Evolutionary conservation across 2,113 vertebrate genomes (phyloP).

Genomic region (Chlamydotis undulata): DNA sequence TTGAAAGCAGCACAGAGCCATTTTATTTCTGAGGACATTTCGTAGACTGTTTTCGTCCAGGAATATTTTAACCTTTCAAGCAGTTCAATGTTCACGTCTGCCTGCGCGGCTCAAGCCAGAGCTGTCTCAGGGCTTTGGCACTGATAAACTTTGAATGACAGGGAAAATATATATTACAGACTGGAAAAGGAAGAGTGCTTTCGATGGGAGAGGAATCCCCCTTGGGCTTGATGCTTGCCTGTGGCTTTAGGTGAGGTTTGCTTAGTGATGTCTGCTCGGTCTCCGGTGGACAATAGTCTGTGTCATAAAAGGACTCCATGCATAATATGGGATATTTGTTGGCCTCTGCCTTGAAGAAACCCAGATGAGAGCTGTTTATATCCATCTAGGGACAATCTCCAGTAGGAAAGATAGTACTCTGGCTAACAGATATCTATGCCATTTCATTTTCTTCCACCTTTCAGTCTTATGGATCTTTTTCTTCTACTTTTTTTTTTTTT

Average conservation of each 20-base stretch:
- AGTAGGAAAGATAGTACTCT: constrained; percentile 21
- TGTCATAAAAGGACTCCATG: constrained; percentile 57
- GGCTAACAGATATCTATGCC: background rate
- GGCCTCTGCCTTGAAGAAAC: background rate
- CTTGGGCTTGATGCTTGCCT: background rate
- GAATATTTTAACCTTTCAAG: constrained; percentile 3
- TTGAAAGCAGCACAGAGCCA: background rate
- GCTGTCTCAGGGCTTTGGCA: background rate
- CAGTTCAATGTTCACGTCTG: background rate
- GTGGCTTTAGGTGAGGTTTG: constrained; percentile 58
- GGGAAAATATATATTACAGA: background rate
- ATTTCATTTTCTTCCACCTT: constrained; percentile 55
- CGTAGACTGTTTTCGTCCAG: background rate
- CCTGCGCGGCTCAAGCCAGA: background rate
- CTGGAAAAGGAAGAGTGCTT: background rate
- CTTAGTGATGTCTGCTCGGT: background rate
- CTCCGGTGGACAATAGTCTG: constrained; percentile 38
- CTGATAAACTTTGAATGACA: background rate
- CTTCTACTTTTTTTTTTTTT: background rate
- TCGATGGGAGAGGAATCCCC: background rate
- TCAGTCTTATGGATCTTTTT: background rate
- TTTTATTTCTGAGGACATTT: constrained; percentile 9
- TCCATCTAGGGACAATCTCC: constrained; percentile 32
- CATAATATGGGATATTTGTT: constrained; percentile 16
- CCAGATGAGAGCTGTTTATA: constrained; percentile 51